Evolutionary conservation across 2,113 vertebrate species (phyloP), one percentile per base, ranked within the genome.

Genomic region (Ciconia boyciana): DNA sequence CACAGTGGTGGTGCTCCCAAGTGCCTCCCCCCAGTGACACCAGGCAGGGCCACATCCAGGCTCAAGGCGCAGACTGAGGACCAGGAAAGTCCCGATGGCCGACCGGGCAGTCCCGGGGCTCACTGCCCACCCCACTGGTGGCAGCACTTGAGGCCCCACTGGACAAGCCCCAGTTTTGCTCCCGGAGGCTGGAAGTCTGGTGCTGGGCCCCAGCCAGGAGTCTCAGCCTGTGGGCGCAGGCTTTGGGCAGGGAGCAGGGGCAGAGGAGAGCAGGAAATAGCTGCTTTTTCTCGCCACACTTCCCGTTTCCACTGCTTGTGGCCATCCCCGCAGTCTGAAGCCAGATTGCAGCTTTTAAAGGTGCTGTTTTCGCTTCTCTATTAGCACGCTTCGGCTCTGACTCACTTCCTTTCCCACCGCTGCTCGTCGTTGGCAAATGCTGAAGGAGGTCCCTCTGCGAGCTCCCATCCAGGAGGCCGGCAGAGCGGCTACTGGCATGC

Each of bases 331-430:
- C 61, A 39, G 65, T 44, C 81, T 41, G 2, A 74, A 60, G 51
- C 34, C 49, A 84, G 75, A 93, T 32, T 6, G 8, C 19, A 71
- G 77, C 81, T 93, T 93, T 61, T n/a, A 74, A 61, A 55, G 83
- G 58, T 57, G 66, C 39, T 88, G 71, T 13, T 82, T 96, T 86
- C 12, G 9, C 90, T 62, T 87, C 64, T 81, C 82, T 41, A 7
- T 57, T 52, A 86, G 83, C 70, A 79, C 22, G 16, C 89, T 66
- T 58, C 82, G 61, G 77, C 93, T 84, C 78, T 96, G 91, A 97
- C 78, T 97, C 93, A 94, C 66, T 96, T 97, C 95, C 94, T 93
- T 97, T 96, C 90, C 94, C 79, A 62, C 72, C 2, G 0, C n/a
- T 10, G 7, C 43, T 51, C 34, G 4, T 80, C 44, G 8, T 5